Evolutionary conservation across 2,797 vertebrate genomes (phyloP).

Genomic region (Ctenosaura bakeri): DNA sequence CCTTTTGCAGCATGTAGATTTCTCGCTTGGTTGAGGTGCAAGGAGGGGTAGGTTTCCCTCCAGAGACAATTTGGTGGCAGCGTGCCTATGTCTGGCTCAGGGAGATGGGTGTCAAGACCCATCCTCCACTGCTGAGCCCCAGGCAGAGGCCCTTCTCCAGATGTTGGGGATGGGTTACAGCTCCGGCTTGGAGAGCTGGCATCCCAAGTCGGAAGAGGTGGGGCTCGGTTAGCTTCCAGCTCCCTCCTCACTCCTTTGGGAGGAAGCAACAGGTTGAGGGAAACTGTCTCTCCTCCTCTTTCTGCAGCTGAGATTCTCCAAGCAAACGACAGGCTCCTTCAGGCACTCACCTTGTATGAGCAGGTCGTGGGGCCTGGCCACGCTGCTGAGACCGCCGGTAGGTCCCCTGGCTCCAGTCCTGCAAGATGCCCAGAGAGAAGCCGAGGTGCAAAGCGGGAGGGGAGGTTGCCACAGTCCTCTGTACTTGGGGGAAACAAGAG

Average conservation of each 20-base stretch:
- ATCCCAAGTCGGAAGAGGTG: not conserved
- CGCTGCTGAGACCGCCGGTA: conserved; percentile 42
- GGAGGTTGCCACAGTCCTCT: no score
- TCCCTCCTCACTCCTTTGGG: not conserved
- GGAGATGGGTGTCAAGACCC: not conserved
- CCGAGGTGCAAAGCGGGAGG: no score
- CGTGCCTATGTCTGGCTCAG: not conserved
- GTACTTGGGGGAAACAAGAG: no score
- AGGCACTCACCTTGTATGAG: conserved; percentile 81
- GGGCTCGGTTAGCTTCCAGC: not conserved
- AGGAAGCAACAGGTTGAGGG: not conserved
- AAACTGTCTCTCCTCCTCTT: not conserved
- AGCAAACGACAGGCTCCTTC: conserved; percentile 86
- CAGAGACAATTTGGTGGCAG: no score
- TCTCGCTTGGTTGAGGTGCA: not conserved
- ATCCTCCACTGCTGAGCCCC: no score
- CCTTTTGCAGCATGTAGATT: not conserved
- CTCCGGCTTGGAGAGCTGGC: not conserved
- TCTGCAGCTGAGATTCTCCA: conserved; percentile 85
- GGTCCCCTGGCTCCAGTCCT: not conserved
- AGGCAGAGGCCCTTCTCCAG: not conserved
- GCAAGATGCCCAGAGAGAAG: no score
- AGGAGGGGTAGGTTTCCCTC: not conserved
- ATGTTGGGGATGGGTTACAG: not conserved
- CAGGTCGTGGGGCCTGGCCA: conserved; percentile 51